Percentiles rank a stretch among this genome's conserved stretches.
Evolutionary conservation across 2,888 invertebrate genomes (phyloP).

Genomic region (Thymelicus sylvestris): DNA sequence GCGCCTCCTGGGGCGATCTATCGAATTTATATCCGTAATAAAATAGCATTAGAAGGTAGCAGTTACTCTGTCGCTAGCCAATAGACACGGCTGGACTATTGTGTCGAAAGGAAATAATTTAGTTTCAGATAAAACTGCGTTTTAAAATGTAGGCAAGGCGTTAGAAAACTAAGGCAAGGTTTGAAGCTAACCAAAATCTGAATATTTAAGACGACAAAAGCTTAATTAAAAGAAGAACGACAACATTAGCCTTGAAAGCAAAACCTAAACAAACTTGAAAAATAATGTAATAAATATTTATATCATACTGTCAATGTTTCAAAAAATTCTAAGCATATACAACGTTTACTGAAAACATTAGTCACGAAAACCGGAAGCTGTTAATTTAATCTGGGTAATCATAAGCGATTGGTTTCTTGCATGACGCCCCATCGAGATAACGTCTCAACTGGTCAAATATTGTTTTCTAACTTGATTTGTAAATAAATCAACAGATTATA

Average conservation of each 20-base stretch:
- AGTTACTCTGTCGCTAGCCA: slow-evolving; percentile 41
- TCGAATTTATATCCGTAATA: slow-evolving; percentile 80
- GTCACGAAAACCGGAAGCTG: slow-evolving; percentile 41
- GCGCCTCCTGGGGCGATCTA: slow-evolving; percentile 78
- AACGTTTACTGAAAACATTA: slow-evolving; percentile 34
- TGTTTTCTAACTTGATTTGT: slow-evolving; percentile 35
- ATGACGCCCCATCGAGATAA: slow-evolving; percentile 48
- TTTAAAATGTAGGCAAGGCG: slow-evolving; percentile 24
- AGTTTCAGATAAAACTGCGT: slow-evolving; percentile 19
- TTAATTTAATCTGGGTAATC: slow-evolving; percentile 57
- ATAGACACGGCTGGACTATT: slow-evolving; percentile 33
- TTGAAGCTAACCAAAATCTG: too few species aligned
- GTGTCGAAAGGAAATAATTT: slow-evolving; percentile 24
- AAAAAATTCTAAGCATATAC: background rate
- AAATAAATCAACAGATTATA: background rate
- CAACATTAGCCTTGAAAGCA: background rate
- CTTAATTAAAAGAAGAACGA: too few species aligned
- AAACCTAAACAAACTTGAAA: background rate
- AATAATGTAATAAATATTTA: background rate
- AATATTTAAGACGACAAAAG: too few species aligned
- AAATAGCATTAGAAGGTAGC: slow-evolving; percentile 70
- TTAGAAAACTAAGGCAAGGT: background rate
- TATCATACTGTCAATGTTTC: background rate
- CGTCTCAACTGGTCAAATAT: slow-evolving; percentile 38
- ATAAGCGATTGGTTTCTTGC: slow-evolving; percentile 64